A percentile compares a stretch with the other conserved stretches of the same genome.
Conservation (phyloP, 2,113 vertebrate genomes). For the Cromileptes altivelis region DNA sequence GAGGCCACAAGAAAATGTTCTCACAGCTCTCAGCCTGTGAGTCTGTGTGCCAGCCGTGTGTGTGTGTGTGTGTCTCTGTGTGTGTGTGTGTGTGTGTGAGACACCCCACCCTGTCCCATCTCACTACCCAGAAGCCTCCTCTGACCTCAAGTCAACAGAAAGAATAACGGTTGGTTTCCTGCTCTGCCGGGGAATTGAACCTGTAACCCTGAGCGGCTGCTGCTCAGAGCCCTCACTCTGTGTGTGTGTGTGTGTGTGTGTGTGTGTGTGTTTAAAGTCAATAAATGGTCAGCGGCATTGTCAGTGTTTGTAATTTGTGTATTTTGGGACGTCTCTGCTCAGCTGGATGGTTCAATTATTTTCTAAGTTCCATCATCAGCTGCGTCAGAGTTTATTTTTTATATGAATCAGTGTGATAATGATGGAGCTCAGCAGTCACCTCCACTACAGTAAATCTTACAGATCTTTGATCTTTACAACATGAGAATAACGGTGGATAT, state of each 20-base stretch:
- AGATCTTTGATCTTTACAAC: no score
- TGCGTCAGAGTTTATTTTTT: neutral
- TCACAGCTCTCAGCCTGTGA: constrained; percentile 50
- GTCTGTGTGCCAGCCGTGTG: constrained; percentile 13
- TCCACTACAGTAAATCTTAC: no score
- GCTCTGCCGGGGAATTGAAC: constrained; percentile 32
- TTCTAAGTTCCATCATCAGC: neutral
- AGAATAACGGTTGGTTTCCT: constrained; percentile 32
- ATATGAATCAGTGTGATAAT: neutral
- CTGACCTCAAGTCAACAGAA: constrained; percentile 37
- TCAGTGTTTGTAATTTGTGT: neutral
- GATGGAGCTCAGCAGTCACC: neutral
- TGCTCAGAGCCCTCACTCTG: neutral
- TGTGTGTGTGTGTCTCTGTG: constrained; percentile 35
- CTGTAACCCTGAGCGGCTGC: neutral
- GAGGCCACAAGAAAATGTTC: constrained; percentile 72
- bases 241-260: neutral
- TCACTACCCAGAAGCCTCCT: constrained; percentile 52
- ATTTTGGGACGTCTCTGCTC: neutral
- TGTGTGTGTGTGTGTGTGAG: constrained; percentile 38
- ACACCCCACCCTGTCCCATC: constrained; percentile 25
- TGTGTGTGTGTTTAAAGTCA: neutral
- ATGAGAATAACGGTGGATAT: no score
- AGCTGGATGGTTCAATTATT: neutral
- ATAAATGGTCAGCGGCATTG: neutral